phyloP scores from a whole-genome alignment of 1,140 invertebrate genomes.

The Panagrolaimus sp. region DNA sequence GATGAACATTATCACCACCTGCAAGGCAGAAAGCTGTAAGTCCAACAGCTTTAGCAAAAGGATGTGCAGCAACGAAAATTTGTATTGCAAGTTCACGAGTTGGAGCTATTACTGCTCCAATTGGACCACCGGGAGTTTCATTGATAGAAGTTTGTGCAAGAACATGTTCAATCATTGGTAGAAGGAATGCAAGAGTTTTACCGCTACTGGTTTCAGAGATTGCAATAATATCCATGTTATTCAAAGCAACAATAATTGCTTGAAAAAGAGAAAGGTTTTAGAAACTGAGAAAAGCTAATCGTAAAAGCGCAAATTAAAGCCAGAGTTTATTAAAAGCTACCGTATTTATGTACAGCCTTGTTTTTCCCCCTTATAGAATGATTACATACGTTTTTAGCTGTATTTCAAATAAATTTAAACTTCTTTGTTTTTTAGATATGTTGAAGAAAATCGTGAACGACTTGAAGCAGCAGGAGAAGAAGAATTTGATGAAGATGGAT shows the following conservation, averaged over 20 bases:
- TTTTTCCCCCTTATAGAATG: too few species aligned
- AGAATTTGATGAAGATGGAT: constrained; percentile 5
- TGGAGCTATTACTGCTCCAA: constrained; percentile 52
- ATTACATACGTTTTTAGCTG: too few species aligned
- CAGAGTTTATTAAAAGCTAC: too few species aligned
- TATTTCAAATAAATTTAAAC: too few species aligned
- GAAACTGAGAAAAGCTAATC: too few species aligned
- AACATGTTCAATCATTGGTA: constrained; percentile 52
- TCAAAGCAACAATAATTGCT: neutral
- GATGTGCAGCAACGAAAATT: constrained; percentile 55
- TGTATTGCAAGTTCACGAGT: constrained; percentile 57
- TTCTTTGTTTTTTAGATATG: constrained; percentile 5
- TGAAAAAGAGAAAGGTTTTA: neutral
- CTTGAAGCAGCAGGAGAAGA: constrained; percentile 1
- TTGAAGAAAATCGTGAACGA: constrained; percentile 10
- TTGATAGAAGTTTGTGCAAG: constrained; percentile 8
- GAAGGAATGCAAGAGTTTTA: constrained; percentile 55
- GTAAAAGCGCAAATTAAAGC: too few species aligned
- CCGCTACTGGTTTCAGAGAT: constrained; percentile 25
- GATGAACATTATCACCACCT: constrained; percentile 31
- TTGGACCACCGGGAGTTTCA: constrained; percentile 46
- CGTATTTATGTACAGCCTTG: too few species aligned
- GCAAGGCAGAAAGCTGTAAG: constrained; percentile 34
- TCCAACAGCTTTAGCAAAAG: constrained; percentile 48
- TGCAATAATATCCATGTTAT: neutral